Percentiles rank a stretch among this genome's conserved stretches.
Conservation (phyloP, 2,797 vertebrate species). For the Chloroceryle inda region DNA sequence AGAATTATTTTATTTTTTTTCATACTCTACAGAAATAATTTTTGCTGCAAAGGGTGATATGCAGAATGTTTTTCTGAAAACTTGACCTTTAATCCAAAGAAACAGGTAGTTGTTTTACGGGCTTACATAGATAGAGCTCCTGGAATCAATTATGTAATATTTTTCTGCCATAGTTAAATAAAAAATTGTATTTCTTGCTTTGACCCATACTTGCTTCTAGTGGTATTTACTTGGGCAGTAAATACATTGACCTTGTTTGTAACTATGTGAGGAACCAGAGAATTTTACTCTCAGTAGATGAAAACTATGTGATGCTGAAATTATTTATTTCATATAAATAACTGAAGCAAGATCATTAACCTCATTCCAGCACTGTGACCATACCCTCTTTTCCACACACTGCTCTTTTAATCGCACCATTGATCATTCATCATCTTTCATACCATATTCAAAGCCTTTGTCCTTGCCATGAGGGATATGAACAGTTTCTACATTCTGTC, state of each 20-base stretch:
- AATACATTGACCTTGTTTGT: neutral
- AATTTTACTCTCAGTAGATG: neutral
- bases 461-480: neutral
- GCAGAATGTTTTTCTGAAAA: neutral
- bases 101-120: neutral
- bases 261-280: neutral
- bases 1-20: neutral
- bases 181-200: neutral
- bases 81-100: neutral
- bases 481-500: neutral
- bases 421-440: neutral
- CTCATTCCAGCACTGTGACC: neutral
- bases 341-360: neutral
- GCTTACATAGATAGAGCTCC: neutral
- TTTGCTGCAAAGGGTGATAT: neutral
- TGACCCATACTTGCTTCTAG: neutral
- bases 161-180: neutral
- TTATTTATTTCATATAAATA: constrained; percentile 14
- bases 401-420: neutral
- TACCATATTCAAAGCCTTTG: neutral
- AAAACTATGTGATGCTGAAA: neutral
- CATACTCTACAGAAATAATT: neutral
- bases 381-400: neutral
- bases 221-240: neutral
- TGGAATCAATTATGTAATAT: neutral